phyloP scores from a whole-genome alignment of 2,888 invertebrate species.

The Phlogophora meticulosa region DNA sequence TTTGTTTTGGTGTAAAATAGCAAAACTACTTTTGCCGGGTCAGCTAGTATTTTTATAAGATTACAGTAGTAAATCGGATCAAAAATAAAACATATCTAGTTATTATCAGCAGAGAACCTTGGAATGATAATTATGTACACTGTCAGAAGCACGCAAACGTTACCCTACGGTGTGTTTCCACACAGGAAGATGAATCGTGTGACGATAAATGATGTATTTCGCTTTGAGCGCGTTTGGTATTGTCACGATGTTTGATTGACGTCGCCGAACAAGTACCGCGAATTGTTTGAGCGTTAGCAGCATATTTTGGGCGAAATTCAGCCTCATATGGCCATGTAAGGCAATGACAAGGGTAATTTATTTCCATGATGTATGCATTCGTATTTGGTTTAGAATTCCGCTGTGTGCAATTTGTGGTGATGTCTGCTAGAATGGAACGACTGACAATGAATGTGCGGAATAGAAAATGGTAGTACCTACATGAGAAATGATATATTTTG shows the following conservation, averaged over 20 bases:
- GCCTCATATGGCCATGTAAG: constrained; percentile 39
- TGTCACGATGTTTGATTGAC: constrained; percentile 77
- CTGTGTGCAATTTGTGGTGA: constrained; percentile 43
- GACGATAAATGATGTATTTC: constrained; percentile 76
- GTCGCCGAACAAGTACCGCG: constrained; percentile 57
- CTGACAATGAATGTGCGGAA: constrained; percentile 27
- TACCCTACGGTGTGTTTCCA: constrained; percentile 62
- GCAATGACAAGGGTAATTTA: constrained; percentile 56
- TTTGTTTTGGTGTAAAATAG: no score
- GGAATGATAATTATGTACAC: not conserved
- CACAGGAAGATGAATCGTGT: constrained; percentile 66
- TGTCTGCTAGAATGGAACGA: constrained; percentile 19
- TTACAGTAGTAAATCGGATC: no score
- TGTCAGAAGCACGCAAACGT: constrained; percentile 14
- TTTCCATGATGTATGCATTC: constrained; percentile 55
- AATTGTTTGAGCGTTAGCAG: constrained; percentile 56
- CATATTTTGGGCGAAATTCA: constrained; percentile 50
- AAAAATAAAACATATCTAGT: not conserved
- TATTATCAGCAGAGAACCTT: not conserved
- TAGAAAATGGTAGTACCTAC: constrained; percentile 11
- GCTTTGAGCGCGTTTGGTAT: constrained; percentile 72
- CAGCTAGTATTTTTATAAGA: no score
- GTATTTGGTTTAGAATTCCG: constrained; percentile 46
- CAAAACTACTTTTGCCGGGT: no score
- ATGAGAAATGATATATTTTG: not conserved